These are phyloP conservation scores for Takifugu bimaculatus DNA, from an alignment of 2,113 vertebrate genomes.

Conservation along the genomic window DNA sequence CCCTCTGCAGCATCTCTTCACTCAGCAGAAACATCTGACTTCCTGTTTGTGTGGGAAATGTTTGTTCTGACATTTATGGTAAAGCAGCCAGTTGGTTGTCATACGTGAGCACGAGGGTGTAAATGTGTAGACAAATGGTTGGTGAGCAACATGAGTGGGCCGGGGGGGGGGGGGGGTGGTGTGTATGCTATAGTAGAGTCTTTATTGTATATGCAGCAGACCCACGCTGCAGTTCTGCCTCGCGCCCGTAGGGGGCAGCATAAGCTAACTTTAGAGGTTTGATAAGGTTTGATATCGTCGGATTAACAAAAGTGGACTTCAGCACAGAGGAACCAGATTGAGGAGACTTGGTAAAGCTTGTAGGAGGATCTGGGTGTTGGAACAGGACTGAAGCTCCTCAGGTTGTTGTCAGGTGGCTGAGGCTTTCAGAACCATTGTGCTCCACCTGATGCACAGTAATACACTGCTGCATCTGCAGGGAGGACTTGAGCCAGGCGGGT, in stretches of 20 bases:
- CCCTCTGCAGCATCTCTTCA: slow-evolving; percentile 1
- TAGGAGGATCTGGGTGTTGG: slow-evolving; percentile 18
- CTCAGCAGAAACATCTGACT: slow-evolving; percentile 15
- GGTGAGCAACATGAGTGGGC: no score
- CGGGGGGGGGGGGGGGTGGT: no score
- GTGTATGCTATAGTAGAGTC: no score
- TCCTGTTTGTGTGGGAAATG: slow-evolving; percentile 29
- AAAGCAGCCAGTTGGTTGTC: neutral
- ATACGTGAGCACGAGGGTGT: no score
- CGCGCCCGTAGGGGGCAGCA: slow-evolving; percentile 44
- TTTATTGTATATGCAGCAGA: no score
- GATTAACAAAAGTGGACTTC: neutral
- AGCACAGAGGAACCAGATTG: neutral
- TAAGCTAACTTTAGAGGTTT: neutral
- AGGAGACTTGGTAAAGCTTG: slow-evolving; percentile 29
- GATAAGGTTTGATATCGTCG: neutral
- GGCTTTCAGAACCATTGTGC: no score
- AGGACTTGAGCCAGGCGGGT: no score
- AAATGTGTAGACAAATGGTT: no score
- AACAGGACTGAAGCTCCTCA: neutral
- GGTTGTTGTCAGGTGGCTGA: no score
- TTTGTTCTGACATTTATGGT: slow-evolving; percentile 1
- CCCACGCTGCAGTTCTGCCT: slow-evolving; percentile 6
- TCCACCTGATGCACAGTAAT: no score
- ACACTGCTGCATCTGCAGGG: no score